Evolutionary conservation across 2,797 vertebrate genomes (phyloP).

Genomic region (Zonotrichia albicollis): DNA sequence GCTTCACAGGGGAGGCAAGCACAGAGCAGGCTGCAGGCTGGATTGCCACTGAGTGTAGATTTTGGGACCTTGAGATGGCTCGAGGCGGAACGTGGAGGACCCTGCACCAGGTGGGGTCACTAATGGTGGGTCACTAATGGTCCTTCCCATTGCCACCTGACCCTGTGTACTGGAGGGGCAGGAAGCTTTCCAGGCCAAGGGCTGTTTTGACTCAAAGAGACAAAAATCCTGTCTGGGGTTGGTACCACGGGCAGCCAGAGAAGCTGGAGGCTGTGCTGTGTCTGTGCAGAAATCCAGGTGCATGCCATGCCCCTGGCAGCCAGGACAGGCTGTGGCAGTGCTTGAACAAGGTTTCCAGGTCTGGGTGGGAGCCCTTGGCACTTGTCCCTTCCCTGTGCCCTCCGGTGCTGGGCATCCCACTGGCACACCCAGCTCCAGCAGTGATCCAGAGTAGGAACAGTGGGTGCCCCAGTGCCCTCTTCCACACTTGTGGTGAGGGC

Average conservation of each 20-base stretch:
- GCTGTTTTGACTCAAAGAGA: neutral
- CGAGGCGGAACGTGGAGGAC: neutral
- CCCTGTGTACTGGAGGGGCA: neutral
- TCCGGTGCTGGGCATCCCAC: neutral
- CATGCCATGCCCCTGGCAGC: accelerated
- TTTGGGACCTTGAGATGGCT: neutral
- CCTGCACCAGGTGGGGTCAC: neutral
- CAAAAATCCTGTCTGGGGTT: neutral
- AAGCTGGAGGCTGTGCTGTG: neutral
- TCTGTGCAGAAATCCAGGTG: neutral
- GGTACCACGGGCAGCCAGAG: neutral
- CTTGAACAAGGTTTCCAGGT: neutral
- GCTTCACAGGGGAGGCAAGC: neutral
- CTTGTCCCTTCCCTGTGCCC: neutral
- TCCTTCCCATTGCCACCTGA: neutral
- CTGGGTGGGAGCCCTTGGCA: neutral
- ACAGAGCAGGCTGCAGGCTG: neutral
- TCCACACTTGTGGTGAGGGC: neutral
- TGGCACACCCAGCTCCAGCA: neutral
- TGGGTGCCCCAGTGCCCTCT: neutral
- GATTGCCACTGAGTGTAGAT: accelerated
- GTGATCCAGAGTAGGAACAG: neutral
- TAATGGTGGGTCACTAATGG: neutral
- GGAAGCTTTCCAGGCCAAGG: neutral
- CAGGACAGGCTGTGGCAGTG: neutral